phyloP scores from a whole-genome alignment of 53 echinoderm and acorn worm genomes.

The Arbacia lixula region DNA sequence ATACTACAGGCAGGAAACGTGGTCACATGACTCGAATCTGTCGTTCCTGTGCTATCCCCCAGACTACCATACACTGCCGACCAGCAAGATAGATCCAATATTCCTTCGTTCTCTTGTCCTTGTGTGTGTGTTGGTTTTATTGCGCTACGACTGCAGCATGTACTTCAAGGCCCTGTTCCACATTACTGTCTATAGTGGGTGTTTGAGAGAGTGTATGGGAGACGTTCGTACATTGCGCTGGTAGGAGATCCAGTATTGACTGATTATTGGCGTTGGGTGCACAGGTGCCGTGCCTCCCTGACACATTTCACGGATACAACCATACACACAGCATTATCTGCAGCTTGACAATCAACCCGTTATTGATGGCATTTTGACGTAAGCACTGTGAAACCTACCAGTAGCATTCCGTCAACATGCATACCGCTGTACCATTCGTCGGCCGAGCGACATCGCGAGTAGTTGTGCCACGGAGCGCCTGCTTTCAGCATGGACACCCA shows the following conservation, averaged over 20 bases:
- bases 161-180: too few relatives aligned
- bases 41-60: slow-evolving; percentile 12
- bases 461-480: background rate
- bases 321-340: too few relatives aligned
- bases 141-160: too few relatives aligned
- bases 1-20: slow-evolving; percentile 1
- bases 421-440: background rate
- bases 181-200: too few relatives aligned
- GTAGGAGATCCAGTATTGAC: slow-evolving; percentile 31
- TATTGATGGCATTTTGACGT: too few relatives aligned
- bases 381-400: too few relatives aligned
- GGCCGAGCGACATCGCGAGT: too few relatives aligned
- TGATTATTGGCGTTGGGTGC: slow-evolving; percentile 36
- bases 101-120: too few relatives aligned
- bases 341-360: too few relatives aligned
- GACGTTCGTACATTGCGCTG: background rate
- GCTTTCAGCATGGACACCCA: slow-evolving; percentile 8
- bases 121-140: too few relatives aligned
- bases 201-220: background rate
- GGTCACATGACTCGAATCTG: slow-evolving; percentile 44
- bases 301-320: slow-evolving; percentile 24
- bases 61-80: too few relatives aligned
- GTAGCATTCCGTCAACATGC: background rate
- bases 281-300: slow-evolving; percentile 24
- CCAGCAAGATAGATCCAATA: too few relatives aligned